These are phyloP conservation scores for Pterophyllum scalare DNA, from an alignment of 2,113 vertebrate species.

Conservation along the genomic window DNA sequence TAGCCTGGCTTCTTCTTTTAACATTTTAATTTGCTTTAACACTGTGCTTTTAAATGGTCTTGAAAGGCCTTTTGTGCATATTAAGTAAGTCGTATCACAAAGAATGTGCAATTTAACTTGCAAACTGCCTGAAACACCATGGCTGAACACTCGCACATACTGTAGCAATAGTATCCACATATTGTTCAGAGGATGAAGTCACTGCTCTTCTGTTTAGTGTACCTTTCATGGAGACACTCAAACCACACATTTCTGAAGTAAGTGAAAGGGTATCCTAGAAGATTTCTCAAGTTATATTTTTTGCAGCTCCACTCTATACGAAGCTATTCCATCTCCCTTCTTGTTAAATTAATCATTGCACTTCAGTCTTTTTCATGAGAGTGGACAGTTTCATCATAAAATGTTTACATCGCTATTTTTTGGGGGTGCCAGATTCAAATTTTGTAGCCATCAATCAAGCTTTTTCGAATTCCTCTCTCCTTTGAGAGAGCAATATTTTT, in stretches of 20 bases:
- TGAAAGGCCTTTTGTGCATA: constrained; percentile 31
- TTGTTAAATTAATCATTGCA: neutral
- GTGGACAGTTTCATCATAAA: constrained; percentile 38
- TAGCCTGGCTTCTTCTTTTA: neutral
- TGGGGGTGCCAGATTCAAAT: neutral
- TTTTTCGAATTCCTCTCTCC: neutral
- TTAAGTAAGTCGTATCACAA: constrained; percentile 38
- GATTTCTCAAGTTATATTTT: neutral
- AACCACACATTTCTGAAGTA: neutral
- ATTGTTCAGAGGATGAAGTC: constrained; percentile 16
- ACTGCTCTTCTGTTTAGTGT: constrained; percentile 22
- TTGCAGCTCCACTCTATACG: neutral
- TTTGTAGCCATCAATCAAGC: constrained; percentile 35
- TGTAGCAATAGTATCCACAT: neutral
- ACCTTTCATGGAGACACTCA: neutral
- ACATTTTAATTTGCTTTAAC: constrained; percentile 22
- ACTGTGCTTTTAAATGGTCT: constrained; percentile 38
- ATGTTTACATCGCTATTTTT: constrained; percentile 28
- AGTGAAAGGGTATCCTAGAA: neutral
- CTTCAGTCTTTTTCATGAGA: neutral
- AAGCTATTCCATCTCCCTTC: neutral
- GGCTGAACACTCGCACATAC: neutral
- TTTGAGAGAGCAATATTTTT: neutral
- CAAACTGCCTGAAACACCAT: constrained; percentile 17
- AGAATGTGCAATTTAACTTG: constrained; percentile 44